phyloP scores from a whole-genome alignment of 2,888 invertebrate genomes.

The Thereva unica region DNA sequence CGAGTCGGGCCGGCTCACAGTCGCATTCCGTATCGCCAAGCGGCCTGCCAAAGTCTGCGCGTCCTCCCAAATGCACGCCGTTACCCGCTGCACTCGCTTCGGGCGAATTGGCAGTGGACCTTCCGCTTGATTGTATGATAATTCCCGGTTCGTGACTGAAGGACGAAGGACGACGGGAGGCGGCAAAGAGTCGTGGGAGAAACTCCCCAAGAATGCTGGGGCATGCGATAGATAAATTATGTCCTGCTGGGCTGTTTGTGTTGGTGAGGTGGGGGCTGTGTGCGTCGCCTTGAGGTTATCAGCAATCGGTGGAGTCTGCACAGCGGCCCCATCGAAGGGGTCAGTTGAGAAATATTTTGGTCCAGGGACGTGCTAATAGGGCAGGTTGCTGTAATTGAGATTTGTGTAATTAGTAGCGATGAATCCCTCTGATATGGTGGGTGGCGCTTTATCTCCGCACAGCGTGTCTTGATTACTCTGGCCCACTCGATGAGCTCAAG shows the following conservation, averaged over 20 bases:
- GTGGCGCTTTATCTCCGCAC: conserved; percentile 15
- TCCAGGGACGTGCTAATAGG: conserved; percentile 25
- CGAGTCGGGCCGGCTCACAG: not conserved
- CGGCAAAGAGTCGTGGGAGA: conserved; percentile 1
- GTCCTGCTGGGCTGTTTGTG: conserved; percentile 31
- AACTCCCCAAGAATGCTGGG: conserved; percentile 4
- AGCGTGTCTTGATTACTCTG: not conserved
- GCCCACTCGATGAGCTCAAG: not conserved
- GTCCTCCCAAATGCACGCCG: conserved; percentile 26
- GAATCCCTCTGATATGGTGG: conserved; percentile 27
- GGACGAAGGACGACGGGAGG: conserved; percentile 8
- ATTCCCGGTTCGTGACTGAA: conserved; percentile 27
- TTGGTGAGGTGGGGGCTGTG: not conserved
- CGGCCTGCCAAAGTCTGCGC: too few relatives aligned
- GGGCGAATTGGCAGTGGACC: conserved; percentile 32
- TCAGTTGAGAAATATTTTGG: conserved; percentile 18
- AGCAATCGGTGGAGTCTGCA: conserved; percentile 23
- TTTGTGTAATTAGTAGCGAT: conserved; percentile 33
- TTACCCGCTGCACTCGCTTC: conserved; percentile 18
- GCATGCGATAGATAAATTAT: conserved; percentile 23
- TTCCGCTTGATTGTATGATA: conserved; percentile 33
- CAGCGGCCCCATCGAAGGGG: not conserved
- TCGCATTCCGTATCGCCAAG: too few relatives aligned
- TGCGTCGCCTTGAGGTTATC: conserved; percentile 32
- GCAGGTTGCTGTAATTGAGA: conserved; percentile 25